These are phyloP conservation scores for Dendrolimus punctatus DNA, from an alignment of 1,140 invertebrate species.

Conservation along the genomic window DNA sequence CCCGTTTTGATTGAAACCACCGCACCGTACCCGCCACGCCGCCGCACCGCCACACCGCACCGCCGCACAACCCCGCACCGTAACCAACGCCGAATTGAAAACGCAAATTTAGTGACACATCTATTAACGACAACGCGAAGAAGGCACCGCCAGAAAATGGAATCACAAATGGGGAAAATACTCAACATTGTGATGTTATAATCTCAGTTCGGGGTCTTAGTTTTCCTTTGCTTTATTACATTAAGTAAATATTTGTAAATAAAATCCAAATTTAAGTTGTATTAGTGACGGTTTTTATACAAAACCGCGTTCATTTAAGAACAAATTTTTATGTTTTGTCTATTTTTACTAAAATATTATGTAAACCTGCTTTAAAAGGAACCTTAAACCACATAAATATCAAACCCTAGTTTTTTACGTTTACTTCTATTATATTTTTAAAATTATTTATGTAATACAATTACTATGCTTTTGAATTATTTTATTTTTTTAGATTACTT, in stretches of 20 bases:
- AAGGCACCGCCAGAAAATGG: conserved; percentile 51
- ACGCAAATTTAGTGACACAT: conserved; percentile 68
- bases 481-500: no score
- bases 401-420: no score
- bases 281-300: no score
- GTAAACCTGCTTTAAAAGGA: no score
- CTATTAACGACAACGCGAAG: conserved; percentile 64
- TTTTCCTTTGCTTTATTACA: neutral
- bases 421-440: no score
- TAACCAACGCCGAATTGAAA: conserved; percentile 59
- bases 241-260: neutral
- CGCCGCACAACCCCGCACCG: conserved; percentile 26
- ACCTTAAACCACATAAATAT: no score
- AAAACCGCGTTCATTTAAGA: no score
- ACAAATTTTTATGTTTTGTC: no score
- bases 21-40: conserved; percentile 9
- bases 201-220: conserved; percentile 13
- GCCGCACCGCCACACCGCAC: conserved; percentile 14
- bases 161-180: conserved; percentile 26
- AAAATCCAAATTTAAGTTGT: no score
- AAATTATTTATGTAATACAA: no score
- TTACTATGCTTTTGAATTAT: no score
- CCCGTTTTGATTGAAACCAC: conserved; percentile 67
- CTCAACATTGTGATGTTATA: neutral
- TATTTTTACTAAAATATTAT: no score